phyloP scores from a whole-genome alignment of 2,113 vertebrate species.

The Mirounga angustirostris region DNA sequence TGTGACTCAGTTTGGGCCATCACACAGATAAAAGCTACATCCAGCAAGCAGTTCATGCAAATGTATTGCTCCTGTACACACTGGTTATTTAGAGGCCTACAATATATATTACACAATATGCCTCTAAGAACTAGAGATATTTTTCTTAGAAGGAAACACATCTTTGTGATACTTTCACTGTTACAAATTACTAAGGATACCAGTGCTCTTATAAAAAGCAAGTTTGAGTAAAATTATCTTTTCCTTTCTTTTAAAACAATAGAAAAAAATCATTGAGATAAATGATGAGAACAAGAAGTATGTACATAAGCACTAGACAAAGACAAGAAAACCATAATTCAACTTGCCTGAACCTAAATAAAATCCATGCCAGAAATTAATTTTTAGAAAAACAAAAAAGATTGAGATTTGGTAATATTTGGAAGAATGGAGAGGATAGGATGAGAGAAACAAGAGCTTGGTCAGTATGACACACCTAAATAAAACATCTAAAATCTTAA shows the following conservation, averaged over 20 bases:
- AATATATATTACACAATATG: conserved; percentile 54
- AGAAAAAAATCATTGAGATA: conserved; percentile 67
- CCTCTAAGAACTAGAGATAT: conserved; percentile 2
- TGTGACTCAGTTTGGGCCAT: conserved; percentile 80
- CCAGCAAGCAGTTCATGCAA: conserved; percentile 55
- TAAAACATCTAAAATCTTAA: conserved; percentile 41
- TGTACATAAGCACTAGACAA: neutral
- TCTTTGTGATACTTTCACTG: neutral
- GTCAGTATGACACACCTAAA: neutral
- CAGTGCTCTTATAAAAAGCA: neutral
- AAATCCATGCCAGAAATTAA: neutral
- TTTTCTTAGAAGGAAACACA: conserved; percentile 40
- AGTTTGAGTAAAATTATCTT: neutral
- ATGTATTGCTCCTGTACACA: conserved; percentile 63
- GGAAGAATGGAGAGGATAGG: neutral
- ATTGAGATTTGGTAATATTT: neutral
- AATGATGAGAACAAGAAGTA: neutral
- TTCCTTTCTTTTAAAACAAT: conserved; percentile 32
- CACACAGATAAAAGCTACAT: conserved; percentile 77
- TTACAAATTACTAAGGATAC: neutral
- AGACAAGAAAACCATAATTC: neutral
- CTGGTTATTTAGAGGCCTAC: conserved; percentile 63
- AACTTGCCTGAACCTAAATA: neutral
- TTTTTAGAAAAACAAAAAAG: neutral
- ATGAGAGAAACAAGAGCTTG: neutral